Evolutionary conservation across 1,140 invertebrate genomes (phyloP).

Genomic region (Galleria mellonella): DNA sequence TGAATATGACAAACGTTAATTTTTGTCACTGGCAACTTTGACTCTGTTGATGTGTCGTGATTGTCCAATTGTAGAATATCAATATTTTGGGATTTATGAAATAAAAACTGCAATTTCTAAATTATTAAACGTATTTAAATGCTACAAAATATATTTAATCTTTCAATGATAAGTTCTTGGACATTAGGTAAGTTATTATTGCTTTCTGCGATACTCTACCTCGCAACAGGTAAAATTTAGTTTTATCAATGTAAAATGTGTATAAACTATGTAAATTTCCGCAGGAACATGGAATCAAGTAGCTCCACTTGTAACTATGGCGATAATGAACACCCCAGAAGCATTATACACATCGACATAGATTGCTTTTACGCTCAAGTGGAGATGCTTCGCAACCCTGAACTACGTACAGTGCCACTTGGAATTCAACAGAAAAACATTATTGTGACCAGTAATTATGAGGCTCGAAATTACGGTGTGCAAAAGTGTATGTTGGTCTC

Average conservation of each 20-base stretch:
- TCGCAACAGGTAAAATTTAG: constrained; percentile 59
- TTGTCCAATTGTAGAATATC: constrained; percentile 64
- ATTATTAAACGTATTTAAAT: constrained; percentile 39
- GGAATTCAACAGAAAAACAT: constrained; percentile 87
- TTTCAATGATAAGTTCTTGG: constrained; percentile 47
- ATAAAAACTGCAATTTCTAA: constrained; percentile 52
- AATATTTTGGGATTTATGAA: constrained; percentile 69
- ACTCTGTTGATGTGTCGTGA: constrained; percentile 72
- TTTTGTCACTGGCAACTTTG: constrained; percentile 40
- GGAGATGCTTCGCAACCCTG: constrained; percentile 82
- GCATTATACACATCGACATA: constrained; percentile 85
- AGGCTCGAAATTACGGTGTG: constrained; percentile 81
- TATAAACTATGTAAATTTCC: constrained; percentile 52
- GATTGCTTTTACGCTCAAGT: constrained; percentile 91
- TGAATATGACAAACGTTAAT: background rate
- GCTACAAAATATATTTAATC: constrained; percentile 41
- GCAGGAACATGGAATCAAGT: constrained; percentile 67
- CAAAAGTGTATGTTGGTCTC: constrained; percentile 83
- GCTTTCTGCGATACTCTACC: constrained; percentile 27
- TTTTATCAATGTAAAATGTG: constrained; percentile 58
- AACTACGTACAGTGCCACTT: constrained; percentile 78
- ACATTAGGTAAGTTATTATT: constrained; percentile 51
- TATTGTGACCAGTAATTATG: constrained; percentile 87
- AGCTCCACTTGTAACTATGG: constrained; percentile 46
- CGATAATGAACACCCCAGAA: constrained; percentile 73